Evolutionary conservation across 2,888 invertebrate genomes (phyloP), one percentile per base, ranked within the genome.

Genomic region (Cantharis rufa): DNA sequence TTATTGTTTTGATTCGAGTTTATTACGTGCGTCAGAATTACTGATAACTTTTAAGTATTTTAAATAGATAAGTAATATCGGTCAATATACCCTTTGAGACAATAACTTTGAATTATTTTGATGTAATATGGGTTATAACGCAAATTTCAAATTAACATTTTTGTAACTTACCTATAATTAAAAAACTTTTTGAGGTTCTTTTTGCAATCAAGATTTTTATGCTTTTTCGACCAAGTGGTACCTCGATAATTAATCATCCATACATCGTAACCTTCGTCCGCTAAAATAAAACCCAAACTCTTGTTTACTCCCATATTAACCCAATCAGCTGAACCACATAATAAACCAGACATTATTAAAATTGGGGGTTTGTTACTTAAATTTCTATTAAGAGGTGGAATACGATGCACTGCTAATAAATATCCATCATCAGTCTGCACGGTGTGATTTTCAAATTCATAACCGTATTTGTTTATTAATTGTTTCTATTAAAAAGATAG

Each of bases 291-390:
- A 0, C 84, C 89, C 7, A 91, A 84, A 76, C 90, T 89, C 84
- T 92, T 91, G 27, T 89, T 85, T 0, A 90, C 92, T 9, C 93
- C 93, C 72, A 92, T 89, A 13, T 93, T 87, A 1, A 96, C 88
- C 93, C 93, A 96, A 85, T 93, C 93, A 0, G 93, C 92, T 0
- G 94, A 93, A 82, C 93, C 92, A 15, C 92, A 91, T 0, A 94
- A 88, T 3, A 96, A 87, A 0, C 96, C 96, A 84, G 95, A 95
- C 83, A 95, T 94, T 32, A 96, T 85, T 73, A 95, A 88, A 75
- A 92, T 93, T 13, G 90, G 94, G 81, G 83, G 89, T 82, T 81
- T 83, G 11, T 82, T 91, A 80, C 86, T 84, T 70, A 79, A 7
- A 21, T 16, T 66, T 66, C 21, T 18, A 78, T 77, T 24, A 48